Evolutionary conservation across 2,797 vertebrate genomes (phyloP), one percentile per base, ranked within the genome.

Genomic region (Telmatherina bonti): DNA sequence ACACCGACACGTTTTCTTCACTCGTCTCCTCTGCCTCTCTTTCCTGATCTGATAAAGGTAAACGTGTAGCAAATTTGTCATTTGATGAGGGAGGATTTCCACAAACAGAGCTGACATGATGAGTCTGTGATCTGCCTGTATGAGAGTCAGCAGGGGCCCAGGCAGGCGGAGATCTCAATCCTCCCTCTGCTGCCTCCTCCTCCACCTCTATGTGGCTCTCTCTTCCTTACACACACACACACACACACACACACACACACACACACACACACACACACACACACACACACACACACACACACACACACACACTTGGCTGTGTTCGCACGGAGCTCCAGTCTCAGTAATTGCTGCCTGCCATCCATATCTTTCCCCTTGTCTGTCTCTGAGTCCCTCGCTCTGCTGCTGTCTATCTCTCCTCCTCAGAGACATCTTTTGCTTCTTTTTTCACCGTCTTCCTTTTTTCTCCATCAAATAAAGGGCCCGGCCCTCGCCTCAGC

Each of bases 31-130:
- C 84, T 82, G 83, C 90, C 83, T 89, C 92, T 93, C 88, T 79
- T 83, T 87, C 84, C 91, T 91, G 92, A 95, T 95, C 95, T 95
- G 94, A 94, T 95, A 94, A 95, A 95, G 94, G 94, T 95, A 95
- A 95, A 95, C 92, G 92, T 94, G 93, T 92, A 93, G 89, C 92
- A 95, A 94, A 94, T 93, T 92, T 94, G 93, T 93, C 90, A 91
- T 94, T 94, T 95, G 93, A 95, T 95, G 93, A 94, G 92, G 88
- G 87, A 93, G 92, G 93, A 92, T 95, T 93, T 94, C 92, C 90
- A 92, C 94, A 95, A 95, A 94, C 93, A 94, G 92, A 90, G 93
- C 91, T 92, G 92, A 92, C 93, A 94, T 94, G 94, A 95, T 92
- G 93, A 94, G 93, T 89, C 94, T 95, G 93, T 95, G 94, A 94